Percentiles rank a stretch among this genome's conserved stretches.
These are phyloP conservation scores for Psix sp. DNA, from an alignment of 1,140 invertebrate genomes.

Conservation along the genomic window DNA sequence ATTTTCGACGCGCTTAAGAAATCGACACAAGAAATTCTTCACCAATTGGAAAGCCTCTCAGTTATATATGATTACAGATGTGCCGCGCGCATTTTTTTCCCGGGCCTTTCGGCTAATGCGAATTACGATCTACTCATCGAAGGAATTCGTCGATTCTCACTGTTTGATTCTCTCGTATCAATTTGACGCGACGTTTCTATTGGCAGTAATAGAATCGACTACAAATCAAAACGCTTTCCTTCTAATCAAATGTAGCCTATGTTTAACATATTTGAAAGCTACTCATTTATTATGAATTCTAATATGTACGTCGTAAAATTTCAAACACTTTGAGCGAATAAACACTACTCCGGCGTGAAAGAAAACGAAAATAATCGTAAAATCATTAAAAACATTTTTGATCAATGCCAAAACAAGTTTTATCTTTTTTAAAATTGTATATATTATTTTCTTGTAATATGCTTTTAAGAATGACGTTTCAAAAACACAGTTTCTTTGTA, in stretches of 20 bases:
- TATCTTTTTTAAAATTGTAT: too few relatives aligned
- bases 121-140: conserved; percentile 30
- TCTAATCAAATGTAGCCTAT: conserved; percentile 34
- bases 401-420: too few relatives aligned
- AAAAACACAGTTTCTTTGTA: too few relatives aligned
- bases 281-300: too few relatives aligned
- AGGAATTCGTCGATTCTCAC: conserved; percentile 45
- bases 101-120: conserved; percentile 38
- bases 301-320: too few relatives aligned
- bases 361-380: too few relatives aligned
- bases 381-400: too few relatives aligned
- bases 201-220: conserved; percentile 38
- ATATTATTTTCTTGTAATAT: too few relatives aligned
- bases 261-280: conserved; percentile 32
- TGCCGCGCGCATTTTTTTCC: conserved; percentile 28
- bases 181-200: conserved; percentile 59
- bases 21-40: conserved; percentile 56
- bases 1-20: conserved; percentile 60
- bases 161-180: conserved; percentile 42
- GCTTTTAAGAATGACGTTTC: too few relatives aligned
- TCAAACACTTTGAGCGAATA: too few relatives aligned
- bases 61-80: conserved; percentile 46
- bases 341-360: too few relatives aligned
- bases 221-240: conserved; percentile 26
- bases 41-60: conserved; percentile 47